Evolutionary conservation across 2,888 invertebrate genomes (phyloP).

Genomic region (Anorthoa munda): DNA sequence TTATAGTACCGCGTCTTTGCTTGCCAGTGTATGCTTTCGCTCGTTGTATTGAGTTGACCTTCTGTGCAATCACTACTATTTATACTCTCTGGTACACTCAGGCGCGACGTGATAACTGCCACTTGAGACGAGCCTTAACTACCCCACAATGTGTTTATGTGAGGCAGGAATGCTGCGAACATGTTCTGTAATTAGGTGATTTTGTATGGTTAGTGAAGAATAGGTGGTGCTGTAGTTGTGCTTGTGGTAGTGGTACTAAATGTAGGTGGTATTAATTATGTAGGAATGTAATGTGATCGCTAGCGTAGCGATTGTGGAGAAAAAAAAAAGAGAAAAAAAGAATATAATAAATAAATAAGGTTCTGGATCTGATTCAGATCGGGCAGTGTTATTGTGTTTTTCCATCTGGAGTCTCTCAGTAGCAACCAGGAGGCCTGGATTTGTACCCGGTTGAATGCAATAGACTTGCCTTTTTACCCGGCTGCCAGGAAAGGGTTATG

Average conservation of each 20-base stretch:
- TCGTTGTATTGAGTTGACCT: not conserved
- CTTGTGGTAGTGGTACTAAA: not conserved
- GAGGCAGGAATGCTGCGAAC: conserved; percentile 34
- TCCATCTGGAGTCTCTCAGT: too few relatives aligned
- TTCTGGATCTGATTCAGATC: too few relatives aligned
- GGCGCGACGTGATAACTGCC: conserved; percentile 55
- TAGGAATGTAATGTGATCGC: too few relatives aligned
- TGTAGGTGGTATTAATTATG: not conserved
- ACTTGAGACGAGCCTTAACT: conserved; percentile 54
- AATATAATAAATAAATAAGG: too few relatives aligned
- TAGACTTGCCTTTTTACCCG: too few relatives aligned
- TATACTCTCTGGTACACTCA: conserved; percentile 19
- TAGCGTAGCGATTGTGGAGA: too few relatives aligned
- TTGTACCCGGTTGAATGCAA: too few relatives aligned
- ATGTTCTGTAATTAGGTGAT: conserved; percentile 48
- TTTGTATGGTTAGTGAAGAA: conserved; percentile 21
- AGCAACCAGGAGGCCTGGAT: too few relatives aligned
- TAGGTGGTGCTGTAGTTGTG: not conserved
- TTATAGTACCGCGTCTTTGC: not conserved
- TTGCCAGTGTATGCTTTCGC: not conserved
- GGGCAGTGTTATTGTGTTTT: too few relatives aligned
- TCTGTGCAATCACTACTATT: conserved; percentile 6
- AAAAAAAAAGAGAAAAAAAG: too few relatives aligned
- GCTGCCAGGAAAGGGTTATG: too few relatives aligned
- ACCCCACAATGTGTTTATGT: conserved; percentile 51